phyloP scores from a whole-genome alignment of 2,113 vertebrate species.

The Coptodon rendalli region DNA sequence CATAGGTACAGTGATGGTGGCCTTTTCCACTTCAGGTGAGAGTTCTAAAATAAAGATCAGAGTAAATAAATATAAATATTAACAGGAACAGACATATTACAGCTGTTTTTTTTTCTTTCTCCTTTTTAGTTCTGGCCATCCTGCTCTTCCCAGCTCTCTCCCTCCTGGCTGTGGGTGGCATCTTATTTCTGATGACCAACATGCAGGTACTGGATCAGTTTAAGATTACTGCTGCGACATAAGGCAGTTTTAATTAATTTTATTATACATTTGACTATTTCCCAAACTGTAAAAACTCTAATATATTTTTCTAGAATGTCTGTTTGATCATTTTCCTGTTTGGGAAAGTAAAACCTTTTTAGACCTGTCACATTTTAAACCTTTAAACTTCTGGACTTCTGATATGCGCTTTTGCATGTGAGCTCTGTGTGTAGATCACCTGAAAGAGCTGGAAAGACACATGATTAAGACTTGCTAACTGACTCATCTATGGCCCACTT shows the following conservation, averaged over 20 bases:
- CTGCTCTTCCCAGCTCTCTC: slow-evolving; percentile 84
- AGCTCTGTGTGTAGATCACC: not conserved
- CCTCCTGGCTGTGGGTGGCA: slow-evolving; percentile 77
- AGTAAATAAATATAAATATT: not conserved
- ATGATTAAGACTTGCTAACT: not conserved
- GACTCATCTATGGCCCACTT: not conserved
- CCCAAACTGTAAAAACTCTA: not conserved
- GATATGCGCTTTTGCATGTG: not conserved
- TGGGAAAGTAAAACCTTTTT: not conserved
- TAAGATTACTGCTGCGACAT: not conserved
- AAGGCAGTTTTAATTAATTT: rapidly evolving
- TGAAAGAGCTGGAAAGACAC: not conserved
- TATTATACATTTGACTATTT: not conserved
- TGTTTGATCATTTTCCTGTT: not conserved
- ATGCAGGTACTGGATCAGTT: slow-evolving; percentile 78
- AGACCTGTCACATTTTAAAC: not conserved
- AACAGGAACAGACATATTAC: not conserved
- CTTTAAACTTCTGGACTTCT: not conserved
- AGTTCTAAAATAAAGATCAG: not conserved
- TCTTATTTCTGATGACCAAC: slow-evolving; percentile 87
- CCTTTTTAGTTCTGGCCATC: slow-evolving; percentile 59
- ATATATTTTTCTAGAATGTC: not conserved
- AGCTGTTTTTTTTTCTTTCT: not conserved
- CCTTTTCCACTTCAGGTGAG: slow-evolving; percentile 51
- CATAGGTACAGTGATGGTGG: slow-evolving; percentile 46